These are phyloP conservation scores for Zaprionus obscuricornis DNA, from an alignment of 2,888 invertebrate genomes.

Conservation along the genomic window DNA sequence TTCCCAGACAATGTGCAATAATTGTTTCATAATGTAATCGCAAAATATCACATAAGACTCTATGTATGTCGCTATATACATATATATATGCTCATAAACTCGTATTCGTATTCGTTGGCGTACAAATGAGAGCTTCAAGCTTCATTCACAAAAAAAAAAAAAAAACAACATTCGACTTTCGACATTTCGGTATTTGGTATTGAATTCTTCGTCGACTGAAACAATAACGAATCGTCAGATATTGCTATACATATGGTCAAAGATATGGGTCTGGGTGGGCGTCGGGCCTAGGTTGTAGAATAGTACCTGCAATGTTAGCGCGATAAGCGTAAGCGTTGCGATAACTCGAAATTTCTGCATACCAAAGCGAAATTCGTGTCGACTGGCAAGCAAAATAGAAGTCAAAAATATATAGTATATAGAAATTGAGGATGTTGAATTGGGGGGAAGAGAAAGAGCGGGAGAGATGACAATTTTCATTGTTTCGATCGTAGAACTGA, in stretches of 20 bases:
- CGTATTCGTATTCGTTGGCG: too few species aligned
- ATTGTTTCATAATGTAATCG: conserved; percentile 49
- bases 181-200: conserved; percentile 6
- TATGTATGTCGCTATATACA: conserved; percentile 4
- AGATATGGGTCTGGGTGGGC: too few species aligned
- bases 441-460: not conserved
- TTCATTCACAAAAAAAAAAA: conserved; percentile 60
- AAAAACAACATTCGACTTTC: conserved; percentile 4
- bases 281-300: not conserved
- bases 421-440: not conserved
- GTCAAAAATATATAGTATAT: not conserved
- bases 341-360: conserved; percentile 65
- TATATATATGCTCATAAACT: conserved; percentile 35
- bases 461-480: conserved; percentile 31
- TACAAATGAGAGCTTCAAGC: not conserved
- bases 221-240: conserved; percentile 18
- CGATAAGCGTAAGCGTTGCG: conserved; percentile 63
- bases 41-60: not conserved
- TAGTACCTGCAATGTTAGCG: conserved; percentile 21
- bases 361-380: conserved; percentile 39
- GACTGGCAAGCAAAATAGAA: not conserved
- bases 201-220: conserved; percentile 7
- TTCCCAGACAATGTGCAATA: conserved; percentile 27
- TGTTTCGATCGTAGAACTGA: conserved; percentile 22
- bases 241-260: too few species aligned